These are phyloP conservation scores for Diploptera punctata DNA, from an alignment of 2,888 invertebrate species.

Conservation along the genomic window DNA sequence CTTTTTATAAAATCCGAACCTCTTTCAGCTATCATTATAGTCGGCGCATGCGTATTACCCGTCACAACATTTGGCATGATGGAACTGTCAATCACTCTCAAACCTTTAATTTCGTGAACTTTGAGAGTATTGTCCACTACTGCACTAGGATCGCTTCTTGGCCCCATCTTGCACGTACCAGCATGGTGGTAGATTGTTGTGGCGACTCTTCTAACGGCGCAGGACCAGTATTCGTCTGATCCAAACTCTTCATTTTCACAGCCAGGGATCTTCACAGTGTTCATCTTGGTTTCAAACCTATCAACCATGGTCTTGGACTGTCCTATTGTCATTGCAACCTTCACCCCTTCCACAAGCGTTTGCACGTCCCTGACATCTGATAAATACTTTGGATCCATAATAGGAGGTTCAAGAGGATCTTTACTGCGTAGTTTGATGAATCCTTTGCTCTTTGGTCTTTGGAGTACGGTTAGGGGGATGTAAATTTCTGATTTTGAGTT, in stretches of 20 bases:
- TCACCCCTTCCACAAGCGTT: conserved; percentile 76
- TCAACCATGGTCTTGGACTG: conserved; percentile 76
- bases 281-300: conserved; percentile 78
- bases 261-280: conserved; percentile 69
- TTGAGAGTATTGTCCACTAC: conserved; percentile 82
- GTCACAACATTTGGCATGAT: conserved; percentile 89
- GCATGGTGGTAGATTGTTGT: conserved; percentile 92
- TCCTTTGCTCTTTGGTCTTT: conserved; percentile 81
- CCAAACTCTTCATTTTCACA: conserved; percentile 61
- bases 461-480: conserved; percentile 81
- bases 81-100: conserved; percentile 85
- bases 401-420: conserved; percentile 86
- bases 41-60: conserved; percentile 89
- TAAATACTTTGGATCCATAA: conserved; percentile 81
- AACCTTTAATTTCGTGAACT: conserved; percentile 75
- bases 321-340: conserved; percentile 60
- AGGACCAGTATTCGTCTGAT: conserved; percentile 85
- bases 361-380: conserved; percentile 78
- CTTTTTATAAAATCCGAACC: conserved; percentile 85
- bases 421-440: conserved; percentile 75
- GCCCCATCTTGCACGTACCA: conserved; percentile 88
- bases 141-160: conserved; percentile 56
- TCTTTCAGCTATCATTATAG: conserved; percentile 90
- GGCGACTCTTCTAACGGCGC: conserved; percentile 82
- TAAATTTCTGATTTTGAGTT: conserved; percentile 80